Conservation (phyloP, 2,797 vertebrate species). For the Tapirus indicus region DNA sequence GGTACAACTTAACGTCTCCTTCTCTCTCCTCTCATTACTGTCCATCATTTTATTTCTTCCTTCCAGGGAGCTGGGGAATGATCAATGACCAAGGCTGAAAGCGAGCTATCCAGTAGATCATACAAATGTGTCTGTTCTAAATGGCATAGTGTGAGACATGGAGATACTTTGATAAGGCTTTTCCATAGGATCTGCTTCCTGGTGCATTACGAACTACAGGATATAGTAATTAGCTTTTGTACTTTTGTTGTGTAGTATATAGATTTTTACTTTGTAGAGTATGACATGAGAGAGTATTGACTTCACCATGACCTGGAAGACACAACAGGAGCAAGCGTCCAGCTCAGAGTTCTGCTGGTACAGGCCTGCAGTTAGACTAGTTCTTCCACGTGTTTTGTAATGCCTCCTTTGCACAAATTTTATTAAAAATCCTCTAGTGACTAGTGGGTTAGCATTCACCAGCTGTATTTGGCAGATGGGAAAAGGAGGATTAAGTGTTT, state of each 20-base stretch:
- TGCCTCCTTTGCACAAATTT: not conserved
- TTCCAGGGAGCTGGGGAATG: constrained; percentile 62
- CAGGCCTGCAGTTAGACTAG: not conserved
- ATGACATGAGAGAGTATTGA: not conserved
- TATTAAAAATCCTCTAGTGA: not conserved
- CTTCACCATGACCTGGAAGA: not conserved
- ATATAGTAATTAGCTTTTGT: not conserved
- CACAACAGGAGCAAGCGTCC: not conserved
- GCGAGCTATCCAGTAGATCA: constrained; percentile 23
- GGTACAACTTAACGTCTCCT: constrained; percentile 77
- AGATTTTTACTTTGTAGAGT: constrained; percentile 16
- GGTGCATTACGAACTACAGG: not conserved
- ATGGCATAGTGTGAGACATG: not conserved
- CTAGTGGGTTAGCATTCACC: not conserved
- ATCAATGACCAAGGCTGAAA: constrained; percentile 55
- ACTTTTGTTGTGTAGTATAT: not conserved
- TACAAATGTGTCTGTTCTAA: constrained; percentile 50
- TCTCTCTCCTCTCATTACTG: constrained; percentile 74
- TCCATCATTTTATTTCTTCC: constrained; percentile 76
- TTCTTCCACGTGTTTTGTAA: not conserved
- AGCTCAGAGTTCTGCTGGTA: not conserved
- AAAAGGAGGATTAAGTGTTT: not conserved
- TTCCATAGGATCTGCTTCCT: not conserved
- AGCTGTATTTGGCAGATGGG: not conserved
- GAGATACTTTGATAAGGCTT: constrained; percentile 52